Evolutionary conservation across 2,888 invertebrate species (phyloP).

Genomic region (Spisula subtruncata): DNA sequence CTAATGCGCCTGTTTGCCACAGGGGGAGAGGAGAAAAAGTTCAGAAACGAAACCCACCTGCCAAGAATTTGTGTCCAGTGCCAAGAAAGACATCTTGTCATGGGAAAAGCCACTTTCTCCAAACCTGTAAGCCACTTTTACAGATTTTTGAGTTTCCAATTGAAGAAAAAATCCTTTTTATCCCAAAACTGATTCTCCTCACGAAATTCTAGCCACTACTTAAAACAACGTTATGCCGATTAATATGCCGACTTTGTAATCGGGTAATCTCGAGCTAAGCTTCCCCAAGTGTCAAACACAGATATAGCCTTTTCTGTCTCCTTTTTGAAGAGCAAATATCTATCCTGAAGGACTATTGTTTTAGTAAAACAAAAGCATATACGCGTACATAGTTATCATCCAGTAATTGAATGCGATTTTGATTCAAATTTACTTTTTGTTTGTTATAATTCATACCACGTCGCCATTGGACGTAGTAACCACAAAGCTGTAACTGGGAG

Average conservation of each 20-base stretch:
- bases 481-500: conserved; percentile 68
- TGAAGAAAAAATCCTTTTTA: conserved; percentile 32
- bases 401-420: conserved; percentile 83
- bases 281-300: conserved; percentile 60
- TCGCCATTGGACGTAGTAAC: conserved; percentile 75
- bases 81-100: conserved; percentile 81
- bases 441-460: conserved; percentile 70
- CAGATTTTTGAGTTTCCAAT: conserved; percentile 33
- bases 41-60: conserved; percentile 78
- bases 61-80: conserved; percentile 83
- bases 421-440: conserved; percentile 83
- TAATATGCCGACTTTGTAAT: conserved; percentile 47
- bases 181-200: conserved; percentile 28
- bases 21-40: conserved; percentile 28
- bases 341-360: conserved; percentile 76
- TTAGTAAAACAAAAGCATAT: conserved; percentile 78
- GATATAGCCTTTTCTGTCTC: conserved; percentile 38
- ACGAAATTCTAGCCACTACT: conserved; percentile 36
- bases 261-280: conserved; percentile 28
- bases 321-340: conserved; percentile 41
- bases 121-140: conserved; percentile 59
- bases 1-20: conserved; percentile 37
- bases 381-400: conserved; percentile 81
- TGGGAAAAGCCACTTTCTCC: conserved; percentile 52
- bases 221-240: conserved; percentile 29